Base-by-base conservation (phyloP, 2,888 invertebrate genomes). In the Caenorhabditis panamensis region DNA sequence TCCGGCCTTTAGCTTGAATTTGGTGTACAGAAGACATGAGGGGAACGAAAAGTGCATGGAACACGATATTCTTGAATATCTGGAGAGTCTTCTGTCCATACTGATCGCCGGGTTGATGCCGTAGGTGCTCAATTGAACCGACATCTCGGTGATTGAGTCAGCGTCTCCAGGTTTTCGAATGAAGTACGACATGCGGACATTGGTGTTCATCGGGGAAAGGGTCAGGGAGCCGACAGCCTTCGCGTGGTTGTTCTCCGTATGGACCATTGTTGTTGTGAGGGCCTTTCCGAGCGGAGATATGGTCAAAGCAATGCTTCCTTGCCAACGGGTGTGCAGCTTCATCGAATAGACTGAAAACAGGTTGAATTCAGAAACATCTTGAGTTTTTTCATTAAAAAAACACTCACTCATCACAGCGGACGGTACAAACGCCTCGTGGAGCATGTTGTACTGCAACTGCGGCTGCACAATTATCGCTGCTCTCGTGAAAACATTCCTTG, bases 221-320 rank as follows among this genome's bases (percentile, higher is more conserved):
- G 90, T 90, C 22, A 90, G 64, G 62, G 84, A 88, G 59, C 82
- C 83, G 28, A 88, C 81, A 11, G 86, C 88, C 63, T 90, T 88
- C 18, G 89, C 88, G 61, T 87, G 89, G 62, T 88, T 88, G 62
- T 88, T 86, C 68, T 91, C 88, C 24, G 88, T 87, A 54, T 87
- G 85, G 13, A 90, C 85, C 53, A 91, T 83, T 18, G 88, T 88
- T 13, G 90, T 88, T 5, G 87, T 85, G 36, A 90, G 67, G 6
- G 86, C 84, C 13, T 82, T 77, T 2, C 77, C 79, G 16, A 84
- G 51, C 4, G 86, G 85, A 6, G 84, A 82, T 26, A 82, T 41
- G 28, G 77, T 80, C 37, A 84, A 76, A 5, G 87, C 82, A 26
- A 89, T 78, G 26, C 86, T 82, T 24, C 90, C 90, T 69, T 89